phyloP scores from a whole-genome alignment of 2,797 vertebrate species.

The Cercopithecus diana region DNA sequence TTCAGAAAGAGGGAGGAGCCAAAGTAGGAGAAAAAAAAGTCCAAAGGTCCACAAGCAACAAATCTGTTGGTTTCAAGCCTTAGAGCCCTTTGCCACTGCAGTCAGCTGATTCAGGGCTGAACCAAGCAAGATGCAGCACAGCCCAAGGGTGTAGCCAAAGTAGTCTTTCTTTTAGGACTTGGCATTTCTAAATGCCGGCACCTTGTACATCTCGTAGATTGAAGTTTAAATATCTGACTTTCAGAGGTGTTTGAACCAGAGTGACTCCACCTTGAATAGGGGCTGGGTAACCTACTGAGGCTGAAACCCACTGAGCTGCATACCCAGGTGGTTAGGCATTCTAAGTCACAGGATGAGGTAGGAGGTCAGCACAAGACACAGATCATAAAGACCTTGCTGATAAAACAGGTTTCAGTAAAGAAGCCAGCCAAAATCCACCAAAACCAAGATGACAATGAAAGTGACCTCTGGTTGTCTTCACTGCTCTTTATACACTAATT shows the following conservation, averaged over 20 bases:
- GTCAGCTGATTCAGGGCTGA: not conserved
- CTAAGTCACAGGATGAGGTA: not conserved
- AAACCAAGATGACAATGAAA: not conserved
- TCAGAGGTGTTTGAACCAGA: not conserved
- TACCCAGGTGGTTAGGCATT: not conserved
- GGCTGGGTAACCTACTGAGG: not conserved
- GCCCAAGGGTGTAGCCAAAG: too few relatives aligned
- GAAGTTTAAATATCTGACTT: not conserved
- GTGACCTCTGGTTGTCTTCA: not conserved
- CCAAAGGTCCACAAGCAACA: not conserved
- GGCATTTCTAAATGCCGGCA: not conserved
- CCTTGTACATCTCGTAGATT: not conserved
- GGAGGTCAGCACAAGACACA: not conserved
- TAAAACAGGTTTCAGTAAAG: not conserved
- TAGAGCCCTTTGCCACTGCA: not conserved
- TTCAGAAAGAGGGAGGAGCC: not conserved
- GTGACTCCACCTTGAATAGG: not conserved
- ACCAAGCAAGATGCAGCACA: too few relatives aligned
- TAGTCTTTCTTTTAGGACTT: not conserved
- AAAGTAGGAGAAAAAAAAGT: not conserved
- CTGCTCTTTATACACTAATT: not conserved
- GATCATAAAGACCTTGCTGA: not conserved
- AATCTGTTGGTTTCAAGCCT: not conserved
- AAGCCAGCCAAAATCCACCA: not conserved
- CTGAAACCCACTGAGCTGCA: not conserved